These are phyloP conservation scores for Argyresthia goedartella DNA, from an alignment of 2,888 invertebrate genomes.

Conservation along the genomic window DNA sequence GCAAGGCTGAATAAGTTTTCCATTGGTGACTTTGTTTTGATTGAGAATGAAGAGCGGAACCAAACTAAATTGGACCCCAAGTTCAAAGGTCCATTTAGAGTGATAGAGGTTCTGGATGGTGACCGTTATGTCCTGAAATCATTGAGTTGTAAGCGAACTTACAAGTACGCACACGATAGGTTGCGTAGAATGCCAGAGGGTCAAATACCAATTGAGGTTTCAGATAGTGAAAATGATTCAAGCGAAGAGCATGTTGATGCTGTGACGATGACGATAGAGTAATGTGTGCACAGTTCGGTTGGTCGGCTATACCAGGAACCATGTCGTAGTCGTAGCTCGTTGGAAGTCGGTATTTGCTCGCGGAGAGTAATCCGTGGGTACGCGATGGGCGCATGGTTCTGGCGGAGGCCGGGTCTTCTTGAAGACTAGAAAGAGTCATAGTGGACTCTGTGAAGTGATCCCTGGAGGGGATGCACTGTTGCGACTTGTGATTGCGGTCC, in stretches of 20 bases:
- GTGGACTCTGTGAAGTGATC: background rate
- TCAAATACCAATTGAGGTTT: background rate
- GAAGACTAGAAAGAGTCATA: background rate
- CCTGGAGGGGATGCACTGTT: background rate
- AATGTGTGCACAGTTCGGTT: background rate
- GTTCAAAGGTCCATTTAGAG: conserved; percentile 14
- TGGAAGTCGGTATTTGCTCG: background rate
- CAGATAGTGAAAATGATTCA: background rate
- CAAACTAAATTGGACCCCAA: conserved; percentile 17
- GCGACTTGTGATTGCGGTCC: too few species aligned
- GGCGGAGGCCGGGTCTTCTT: background rate
- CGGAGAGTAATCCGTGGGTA: background rate
- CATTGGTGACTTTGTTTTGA: conserved; percentile 15
- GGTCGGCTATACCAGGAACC: background rate
- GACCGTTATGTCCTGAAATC: conserved; percentile 13
- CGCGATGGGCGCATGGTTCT: conserved; percentile 1
- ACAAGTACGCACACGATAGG: conserved; percentile 4
- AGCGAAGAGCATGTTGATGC: background rate
- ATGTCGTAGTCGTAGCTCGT: background rate
- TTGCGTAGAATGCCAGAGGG: conserved; percentile 1
- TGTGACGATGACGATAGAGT: background rate
- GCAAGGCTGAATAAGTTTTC: conserved; percentile 8
- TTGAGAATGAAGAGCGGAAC: conserved; percentile 14
- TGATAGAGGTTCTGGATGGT: conserved; percentile 12
- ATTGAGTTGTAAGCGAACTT: conserved; percentile 7